Conservation (phyloP, 2,113 vertebrate genomes). For the Lepisosteus osseus region DNA sequence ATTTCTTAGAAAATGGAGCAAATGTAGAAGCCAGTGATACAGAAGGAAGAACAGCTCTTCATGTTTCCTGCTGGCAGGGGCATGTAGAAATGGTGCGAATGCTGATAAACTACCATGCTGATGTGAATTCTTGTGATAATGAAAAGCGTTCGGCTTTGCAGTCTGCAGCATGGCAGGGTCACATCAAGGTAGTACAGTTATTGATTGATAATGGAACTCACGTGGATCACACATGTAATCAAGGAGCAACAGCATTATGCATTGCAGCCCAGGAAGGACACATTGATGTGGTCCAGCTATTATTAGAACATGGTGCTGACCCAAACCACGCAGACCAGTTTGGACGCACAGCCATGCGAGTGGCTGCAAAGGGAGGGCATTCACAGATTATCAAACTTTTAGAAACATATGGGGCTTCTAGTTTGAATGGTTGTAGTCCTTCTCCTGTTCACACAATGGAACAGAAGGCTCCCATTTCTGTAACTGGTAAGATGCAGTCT, state of each 20-base stretch:
- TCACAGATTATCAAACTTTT: constrained; percentile 86
- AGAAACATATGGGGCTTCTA: constrained; percentile 89
- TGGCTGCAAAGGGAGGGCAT: constrained; percentile 95
- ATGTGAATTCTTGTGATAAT: constrained; percentile 90
- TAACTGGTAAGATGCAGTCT: constrained; percentile 83
- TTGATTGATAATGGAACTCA: constrained; percentile 83
- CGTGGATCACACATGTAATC: constrained; percentile 94
- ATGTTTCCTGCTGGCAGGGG: constrained; percentile 98
- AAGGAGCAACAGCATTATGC: constrained; percentile 93
- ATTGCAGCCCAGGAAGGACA: constrained; percentile 98
- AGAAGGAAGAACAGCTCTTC: constrained; percentile 91
- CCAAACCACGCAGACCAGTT: constrained; percentile 96
- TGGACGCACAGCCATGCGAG: constrained; percentile 92
- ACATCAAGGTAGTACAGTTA: constrained; percentile 84
- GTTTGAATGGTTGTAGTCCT: constrained; percentile 83
- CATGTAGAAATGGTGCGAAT: constrained; percentile 90
- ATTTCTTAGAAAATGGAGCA: constrained; percentile 90
- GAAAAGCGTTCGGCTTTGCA: constrained; percentile 93
- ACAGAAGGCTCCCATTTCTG: constrained; percentile 75
- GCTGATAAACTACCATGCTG: constrained; percentile 84
- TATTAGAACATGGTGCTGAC: constrained; percentile 89
- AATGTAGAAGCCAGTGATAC: constrained; percentile 89
- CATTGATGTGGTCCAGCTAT: constrained; percentile 85
- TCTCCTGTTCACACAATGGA: constrained; percentile 96
- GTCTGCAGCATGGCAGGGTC: constrained; percentile 95